Percentiles rank a stretch among this genome's conserved stretches.
These are phyloP conservation scores for Drosophila paucipuncta DNA, from an alignment of 2,888 invertebrate genomes.

Conservation along the genomic window DNA sequence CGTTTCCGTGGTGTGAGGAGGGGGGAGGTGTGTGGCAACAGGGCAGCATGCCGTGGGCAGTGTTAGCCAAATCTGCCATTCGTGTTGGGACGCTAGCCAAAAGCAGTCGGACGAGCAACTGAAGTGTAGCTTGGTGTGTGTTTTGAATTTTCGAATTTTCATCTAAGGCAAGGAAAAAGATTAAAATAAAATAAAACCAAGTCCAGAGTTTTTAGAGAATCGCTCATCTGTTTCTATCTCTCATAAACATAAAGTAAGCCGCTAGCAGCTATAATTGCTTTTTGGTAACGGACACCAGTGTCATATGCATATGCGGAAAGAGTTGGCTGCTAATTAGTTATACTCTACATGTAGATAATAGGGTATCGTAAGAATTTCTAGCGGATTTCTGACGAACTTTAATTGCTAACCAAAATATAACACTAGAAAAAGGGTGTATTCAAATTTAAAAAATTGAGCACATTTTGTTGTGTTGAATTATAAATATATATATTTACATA, in stretches of 20 bases:
- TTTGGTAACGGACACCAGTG: not conserved
- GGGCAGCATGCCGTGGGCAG: constrained; percentile 10
- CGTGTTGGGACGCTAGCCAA: constrained; percentile 4
- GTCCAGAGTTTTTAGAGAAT: not conserved
- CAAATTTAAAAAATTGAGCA: not conserved
- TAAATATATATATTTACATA: not conserved
- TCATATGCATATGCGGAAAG: constrained; percentile 6
- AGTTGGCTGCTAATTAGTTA: constrained; percentile 30
- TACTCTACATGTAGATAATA: not conserved
- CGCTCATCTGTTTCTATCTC: constrained; percentile 6
- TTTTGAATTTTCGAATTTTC: not conserved
- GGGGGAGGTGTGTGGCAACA: not conserved
- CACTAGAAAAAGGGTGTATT: not conserved
- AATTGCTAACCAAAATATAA: constrained; percentile 23
- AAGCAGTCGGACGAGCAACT: not conserved
- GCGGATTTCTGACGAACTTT: constrained; percentile 6
- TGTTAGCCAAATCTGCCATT: not conserved
- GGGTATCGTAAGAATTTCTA: constrained; percentile 17
- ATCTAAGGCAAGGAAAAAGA: constrained; percentile 11
- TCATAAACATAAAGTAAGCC: constrained; percentile 39
- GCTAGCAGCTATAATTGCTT: constrained; percentile 24
- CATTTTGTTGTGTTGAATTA: too few relatives aligned
- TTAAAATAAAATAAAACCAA: not conserved
- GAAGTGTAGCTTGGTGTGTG: constrained; percentile 4
- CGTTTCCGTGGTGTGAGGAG: constrained; percentile 1